Percentiles rank a stretch among this genome's conserved stretches.
Conservation (phyloP, 1,140 invertebrate genomes). For the Capitella teleta region DNA sequence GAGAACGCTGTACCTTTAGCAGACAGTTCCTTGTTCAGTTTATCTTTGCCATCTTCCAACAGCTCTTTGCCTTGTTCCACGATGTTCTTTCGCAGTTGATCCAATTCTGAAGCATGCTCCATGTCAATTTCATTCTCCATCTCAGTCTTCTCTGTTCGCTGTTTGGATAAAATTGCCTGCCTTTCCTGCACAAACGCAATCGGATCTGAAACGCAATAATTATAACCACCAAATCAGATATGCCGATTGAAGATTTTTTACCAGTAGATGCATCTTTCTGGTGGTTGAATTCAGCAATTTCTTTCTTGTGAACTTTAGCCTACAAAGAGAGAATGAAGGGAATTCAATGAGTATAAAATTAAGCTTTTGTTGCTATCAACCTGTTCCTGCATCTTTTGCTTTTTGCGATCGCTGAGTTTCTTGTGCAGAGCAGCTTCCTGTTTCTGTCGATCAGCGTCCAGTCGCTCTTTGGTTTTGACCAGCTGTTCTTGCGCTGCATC, state of each 20-base stretch:
- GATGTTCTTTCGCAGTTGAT: slow-evolving; percentile 15
- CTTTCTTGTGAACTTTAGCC: neutral
- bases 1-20: too few species aligned
- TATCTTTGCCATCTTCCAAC: neutral
- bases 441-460: slow-evolving; percentile 22
- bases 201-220: slow-evolving; percentile 20
- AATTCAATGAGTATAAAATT: neutral
- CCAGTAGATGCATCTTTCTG: too few species aligned
- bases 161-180: slow-evolving; percentile 22
- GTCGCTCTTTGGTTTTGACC: slow-evolving; percentile 22
- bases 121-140: slow-evolving; percentile 30
- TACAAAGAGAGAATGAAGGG: neutral
- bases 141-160: slow-evolving; percentile 20
- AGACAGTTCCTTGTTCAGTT: too few species aligned
- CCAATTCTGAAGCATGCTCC: slow-evolving; percentile 22
- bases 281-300: neutral
- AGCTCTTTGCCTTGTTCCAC: slow-evolving; percentile 14
- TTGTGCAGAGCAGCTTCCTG: slow-evolving; percentile 27
- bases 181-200: slow-evolving; percentile 19
- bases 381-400: slow-evolving; percentile 3
- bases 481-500: slow-evolving; percentile 23
- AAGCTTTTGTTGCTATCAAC: neutral
- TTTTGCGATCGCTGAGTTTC: slow-evolving; percentile 19
- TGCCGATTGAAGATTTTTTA: too few species aligned
- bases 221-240: too few species aligned